These are phyloP conservation scores for Athene noctua DNA, from an alignment of 2,113 vertebrate species.

Conservation along the genomic window DNA sequence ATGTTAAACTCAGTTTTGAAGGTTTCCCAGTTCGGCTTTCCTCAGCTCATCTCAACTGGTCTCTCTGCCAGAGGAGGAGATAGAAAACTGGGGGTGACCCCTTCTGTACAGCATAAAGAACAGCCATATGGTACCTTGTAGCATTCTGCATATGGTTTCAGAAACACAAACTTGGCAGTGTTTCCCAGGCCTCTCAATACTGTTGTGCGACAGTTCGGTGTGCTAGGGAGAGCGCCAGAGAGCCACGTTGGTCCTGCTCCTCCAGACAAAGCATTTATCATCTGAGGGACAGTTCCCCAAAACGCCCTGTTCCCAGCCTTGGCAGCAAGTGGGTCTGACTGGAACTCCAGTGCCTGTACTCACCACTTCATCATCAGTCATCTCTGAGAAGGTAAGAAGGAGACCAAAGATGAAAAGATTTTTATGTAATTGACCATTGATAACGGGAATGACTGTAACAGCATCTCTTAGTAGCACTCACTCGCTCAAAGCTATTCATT, in stretches of 20 bases:
- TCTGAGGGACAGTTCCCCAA: neutral
- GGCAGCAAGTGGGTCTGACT: neutral
- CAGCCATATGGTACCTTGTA: fast-evolving
- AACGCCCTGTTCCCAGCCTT: neutral
- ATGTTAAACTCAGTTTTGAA: neutral
- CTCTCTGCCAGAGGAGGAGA: neutral
- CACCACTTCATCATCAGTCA: neutral
- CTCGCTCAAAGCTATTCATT: neutral
- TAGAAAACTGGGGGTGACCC: neutral
- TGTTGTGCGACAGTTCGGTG: neutral
- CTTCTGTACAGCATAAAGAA: neutral
- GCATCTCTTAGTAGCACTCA: neutral
- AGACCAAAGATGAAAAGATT: neutral
- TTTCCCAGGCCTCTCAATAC: neutral
- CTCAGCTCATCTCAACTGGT: neutral
- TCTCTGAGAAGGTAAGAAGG: neutral
- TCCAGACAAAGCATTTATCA: neutral
- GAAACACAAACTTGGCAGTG: neutral
- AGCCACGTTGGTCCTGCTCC: neutral
- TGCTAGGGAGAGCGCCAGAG: neutral
- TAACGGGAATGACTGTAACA: neutral
- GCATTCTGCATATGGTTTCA: neutral
- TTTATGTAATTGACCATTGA: neutral
- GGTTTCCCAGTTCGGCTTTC: neutral
- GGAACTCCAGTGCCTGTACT: neutral